Conservation (phyloP, 1,140 invertebrate species). For the Thrips palmi region DNA sequence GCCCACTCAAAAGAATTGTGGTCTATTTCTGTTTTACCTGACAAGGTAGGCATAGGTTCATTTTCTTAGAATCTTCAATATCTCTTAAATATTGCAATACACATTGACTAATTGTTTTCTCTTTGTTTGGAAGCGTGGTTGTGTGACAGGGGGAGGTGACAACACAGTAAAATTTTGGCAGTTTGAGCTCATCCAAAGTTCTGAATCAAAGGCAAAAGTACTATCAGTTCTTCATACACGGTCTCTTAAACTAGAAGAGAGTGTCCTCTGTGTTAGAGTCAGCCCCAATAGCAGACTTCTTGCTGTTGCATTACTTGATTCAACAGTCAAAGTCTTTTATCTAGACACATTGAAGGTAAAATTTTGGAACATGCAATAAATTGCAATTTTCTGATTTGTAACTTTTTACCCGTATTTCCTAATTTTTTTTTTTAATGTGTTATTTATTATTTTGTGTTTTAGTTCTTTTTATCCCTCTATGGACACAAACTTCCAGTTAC, state of each 20-base stretch:
- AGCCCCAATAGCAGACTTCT: slow-evolving; percentile 76
- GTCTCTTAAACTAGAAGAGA: slow-evolving; percentile 73
- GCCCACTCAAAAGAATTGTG: slow-evolving; percentile 68
- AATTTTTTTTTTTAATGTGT: slow-evolving; percentile 1
- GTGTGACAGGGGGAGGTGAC: slow-evolving; percentile 74
- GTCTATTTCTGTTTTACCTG: slow-evolving; percentile 53
- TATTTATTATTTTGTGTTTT: slow-evolving; percentile 22
- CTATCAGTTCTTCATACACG: slow-evolving; percentile 61
- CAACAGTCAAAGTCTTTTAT: slow-evolving; percentile 92
- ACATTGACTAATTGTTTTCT: slow-evolving; percentile 5
- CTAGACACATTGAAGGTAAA: slow-evolving; percentile 77
- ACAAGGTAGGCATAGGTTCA: slow-evolving; percentile 34
- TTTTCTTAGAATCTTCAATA: too few relatives aligned
- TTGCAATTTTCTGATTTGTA: background rate
- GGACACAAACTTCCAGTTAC: slow-evolving; percentile 91
- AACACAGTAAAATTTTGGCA: slow-evolving; percentile 87
- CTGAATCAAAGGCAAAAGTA: slow-evolving; percentile 40
- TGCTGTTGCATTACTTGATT: slow-evolving; percentile 78
- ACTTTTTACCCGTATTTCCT: background rate
- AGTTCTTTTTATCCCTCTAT: slow-evolving; percentile 91
- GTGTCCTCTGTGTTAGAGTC: slow-evolving; percentile 61
- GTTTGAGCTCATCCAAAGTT: slow-evolving; percentile 63
- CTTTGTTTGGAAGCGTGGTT: slow-evolving; percentile 38
- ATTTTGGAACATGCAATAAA: slow-evolving; percentile 3
- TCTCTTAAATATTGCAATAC: slow-evolving; percentile 1